Evolutionary conservation across 2,888 invertebrate genomes (phyloP), one percentile per base, ranked within the genome.

Genomic region (Tenodera sinensis): DNA sequence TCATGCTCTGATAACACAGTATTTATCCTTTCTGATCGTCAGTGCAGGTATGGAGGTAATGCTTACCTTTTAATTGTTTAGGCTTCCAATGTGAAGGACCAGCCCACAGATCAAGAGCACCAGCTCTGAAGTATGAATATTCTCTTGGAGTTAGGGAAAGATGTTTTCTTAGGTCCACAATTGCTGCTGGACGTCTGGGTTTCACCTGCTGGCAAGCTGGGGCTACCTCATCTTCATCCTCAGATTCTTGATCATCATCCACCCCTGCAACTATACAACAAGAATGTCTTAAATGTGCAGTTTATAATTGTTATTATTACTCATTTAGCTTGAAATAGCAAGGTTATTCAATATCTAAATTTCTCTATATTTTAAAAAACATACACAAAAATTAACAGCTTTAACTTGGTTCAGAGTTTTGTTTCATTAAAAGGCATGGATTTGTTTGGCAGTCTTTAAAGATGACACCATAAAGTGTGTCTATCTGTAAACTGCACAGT

Each of bases 41-140:
- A 42, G 12, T 42, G 42, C 12, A 12, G 12, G 42, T 42, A 42
- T 42, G 42, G 12, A 42, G 12, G 0, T 6, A 20, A 71, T 20
- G 54, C 54, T 71, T 30, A 84, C 28, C 34, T 30, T 34, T 84
- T 20, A 27, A n/a, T n/a, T 91, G 90, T 92, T 95, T 95, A 84
- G 96, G 95, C 91, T 96, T 96, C 98, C 98, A 98, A 93, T 98
- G 97, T 84, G 95, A 94, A 54, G 98, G 97, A 0, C 98, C 98
- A 30, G 97, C 97, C 97, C 97, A 98, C 91, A 96, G 92, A 87
- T 85, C 85, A 28, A 89, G 92, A 93, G 91, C 92, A 94, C 93
- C 92, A 92, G 92, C 95, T 92, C 94, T 95, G 93, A 95, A 94
- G 93, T 96, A 97, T 0, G 96, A 96, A 93, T 97, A 97, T 93